A percentile compares a stretch with the other conserved stretches of the same genome.
phyloP scores from a whole-genome alignment of 2,888 invertebrate genomes.

The Campoplex capitator region DNA sequence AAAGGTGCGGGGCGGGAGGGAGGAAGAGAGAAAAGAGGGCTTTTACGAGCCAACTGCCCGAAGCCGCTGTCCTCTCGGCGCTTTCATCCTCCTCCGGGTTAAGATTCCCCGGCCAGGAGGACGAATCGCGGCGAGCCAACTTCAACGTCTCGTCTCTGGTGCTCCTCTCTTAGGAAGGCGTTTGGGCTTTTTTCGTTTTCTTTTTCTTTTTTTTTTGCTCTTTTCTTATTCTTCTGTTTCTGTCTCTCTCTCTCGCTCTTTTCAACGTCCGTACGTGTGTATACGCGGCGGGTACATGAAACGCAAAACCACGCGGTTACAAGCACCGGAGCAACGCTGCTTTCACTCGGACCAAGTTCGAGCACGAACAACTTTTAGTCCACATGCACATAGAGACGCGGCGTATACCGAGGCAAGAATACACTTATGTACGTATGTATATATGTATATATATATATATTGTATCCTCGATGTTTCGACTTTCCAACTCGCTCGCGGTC shows the following conservation, averaged over 20 bases:
- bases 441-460: neutral
- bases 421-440: neutral
- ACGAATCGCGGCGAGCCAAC: conserved; percentile 62
- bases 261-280: neutral
- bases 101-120: conserved; percentile 68
- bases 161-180: conserved; percentile 24
- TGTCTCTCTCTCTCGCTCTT: neutral
- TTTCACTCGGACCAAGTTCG: conserved; percentile 56
- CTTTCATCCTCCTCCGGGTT: conserved; percentile 70
- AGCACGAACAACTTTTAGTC: conserved; percentile 44
- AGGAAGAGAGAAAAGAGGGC: conserved; percentile 61
- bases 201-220: neutral
- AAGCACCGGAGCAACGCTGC: conserved; percentile 51
- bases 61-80: conserved; percentile 65
- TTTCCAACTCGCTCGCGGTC: conserved; percentile 61
- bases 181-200: conserved; percentile 17
- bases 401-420: neutral
- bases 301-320: conserved; percentile 54
- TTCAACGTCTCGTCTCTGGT: conserved; percentile 34
- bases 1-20: conserved; percentile 31
- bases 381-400: conserved; percentile 9
- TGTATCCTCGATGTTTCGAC: conserved; percentile 52
- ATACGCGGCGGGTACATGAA: conserved; percentile 5
- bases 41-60: conserved; percentile 69
- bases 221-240: neutral